These are phyloP conservation scores for Epinephelus awoara DNA, from an alignment of 2,797 vertebrate species.

Conservation along the genomic window DNA sequence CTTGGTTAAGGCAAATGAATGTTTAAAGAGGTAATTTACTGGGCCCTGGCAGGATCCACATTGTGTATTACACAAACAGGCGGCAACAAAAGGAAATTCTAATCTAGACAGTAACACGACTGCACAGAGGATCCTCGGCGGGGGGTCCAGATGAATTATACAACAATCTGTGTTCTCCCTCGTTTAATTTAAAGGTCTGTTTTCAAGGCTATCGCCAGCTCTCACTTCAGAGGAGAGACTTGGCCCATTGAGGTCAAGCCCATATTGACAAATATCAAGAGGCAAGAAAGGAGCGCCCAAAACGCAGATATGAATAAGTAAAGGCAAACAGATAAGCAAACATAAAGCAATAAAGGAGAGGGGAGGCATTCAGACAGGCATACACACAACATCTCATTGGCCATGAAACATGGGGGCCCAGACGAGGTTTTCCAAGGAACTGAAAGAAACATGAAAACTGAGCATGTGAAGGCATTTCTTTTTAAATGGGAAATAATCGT, in stretches of 20 bases:
- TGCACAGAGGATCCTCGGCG: slow-evolving; percentile 80
- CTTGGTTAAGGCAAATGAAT: slow-evolving; percentile 89
- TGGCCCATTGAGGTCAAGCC: slow-evolving; percentile 82
- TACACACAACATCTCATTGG: slow-evolving; percentile 53
- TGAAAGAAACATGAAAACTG: slow-evolving; percentile 63
- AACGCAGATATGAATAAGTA: slow-evolving; percentile 82
- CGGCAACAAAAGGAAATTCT: slow-evolving; percentile 88
- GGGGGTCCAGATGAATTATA: slow-evolving; percentile 89
- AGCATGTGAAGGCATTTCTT: slow-evolving; percentile 46
- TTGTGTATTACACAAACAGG: slow-evolving; percentile 87
- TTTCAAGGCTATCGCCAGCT: slow-evolving; percentile 84
- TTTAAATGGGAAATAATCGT: slow-evolving; percentile 66
- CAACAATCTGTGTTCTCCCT: slow-evolving; percentile 87
- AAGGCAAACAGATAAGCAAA: slow-evolving; percentile 78
- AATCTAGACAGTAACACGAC: slow-evolving; percentile 85
- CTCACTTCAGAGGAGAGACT: slow-evolving; percentile 80
- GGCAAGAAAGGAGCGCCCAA: slow-evolving; percentile 75
- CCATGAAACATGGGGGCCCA: slow-evolving; percentile 62
- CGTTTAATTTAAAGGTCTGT: slow-evolving; percentile 88
- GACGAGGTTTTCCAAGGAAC: slow-evolving; percentile 49
- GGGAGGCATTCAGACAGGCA: slow-evolving; percentile 40
- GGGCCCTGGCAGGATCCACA: slow-evolving; percentile 85
- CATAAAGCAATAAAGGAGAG: slow-evolving; percentile 67
- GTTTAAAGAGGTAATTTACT: slow-evolving; percentile 91
- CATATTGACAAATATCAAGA: slow-evolving; percentile 86